Evolutionary conservation across 2,888 invertebrate genomes (phyloP), one percentile per base, ranked within the genome.

Genomic region (Yponomeuta malinellus): DNA sequence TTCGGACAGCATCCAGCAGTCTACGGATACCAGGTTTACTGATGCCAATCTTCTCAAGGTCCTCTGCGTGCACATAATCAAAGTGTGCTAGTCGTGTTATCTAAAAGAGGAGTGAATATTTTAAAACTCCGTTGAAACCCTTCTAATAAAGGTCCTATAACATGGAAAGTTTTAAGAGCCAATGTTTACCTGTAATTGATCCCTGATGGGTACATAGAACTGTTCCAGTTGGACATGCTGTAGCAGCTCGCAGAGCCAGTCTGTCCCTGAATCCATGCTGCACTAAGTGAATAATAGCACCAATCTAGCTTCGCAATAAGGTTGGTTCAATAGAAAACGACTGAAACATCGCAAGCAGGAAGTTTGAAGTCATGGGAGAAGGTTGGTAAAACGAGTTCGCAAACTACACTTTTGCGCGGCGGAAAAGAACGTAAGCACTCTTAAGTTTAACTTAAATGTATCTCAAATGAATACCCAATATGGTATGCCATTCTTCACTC

Each of bases 21-120:
- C 99, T 93, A 59, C 98, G 93, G 4, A 97, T 95, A 3, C 98
- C 99, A 71, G 99, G 99, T 83, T 97, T 97, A 69, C 98, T 97
- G 82, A 99, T 94, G 2, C 99, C 99, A 81, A 98, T 96, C 81
- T 97, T 96, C 82, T 98, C 98, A 81, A 99, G 93, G 88, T 99
- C 99, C 77, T 98, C 98, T 0, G 96, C 93, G 80, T 97, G 97
- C n/a, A 99, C 99, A 94, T 97, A 98, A 79, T 99, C 98, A 85
- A 99, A 99, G 89, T 99, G 99, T 71, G 98, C 96, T 78, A 99
- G 88, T 73, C 98, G 94, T 59, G 99, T 98, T 72, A 98, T 95
- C 94, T 97, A 94, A 74, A 86, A 89, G 75, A 74, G 73, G 72
- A 52, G 31, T 66, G 29, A 48, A 15, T 23, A 65, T 10, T 59